Evolutionary conservation across 2,113 vertebrate species (phyloP).

Genomic region (Psammodynastes pulverulentus): DNA sequence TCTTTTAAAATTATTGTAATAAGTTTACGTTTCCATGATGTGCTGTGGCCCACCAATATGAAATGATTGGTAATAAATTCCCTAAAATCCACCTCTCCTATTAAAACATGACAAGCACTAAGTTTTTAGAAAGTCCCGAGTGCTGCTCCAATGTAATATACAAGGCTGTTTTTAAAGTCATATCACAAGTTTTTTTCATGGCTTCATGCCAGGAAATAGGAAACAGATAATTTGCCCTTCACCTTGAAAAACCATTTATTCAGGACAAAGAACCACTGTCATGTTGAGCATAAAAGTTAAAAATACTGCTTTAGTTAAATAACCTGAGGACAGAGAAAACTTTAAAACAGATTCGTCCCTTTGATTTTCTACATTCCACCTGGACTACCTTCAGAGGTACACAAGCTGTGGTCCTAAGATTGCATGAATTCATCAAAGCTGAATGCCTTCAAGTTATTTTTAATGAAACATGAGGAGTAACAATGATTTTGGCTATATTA

Average conservation of each 20-base stretch:
- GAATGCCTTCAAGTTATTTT: neutral
- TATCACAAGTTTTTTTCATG: neutral
- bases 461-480: neutral
- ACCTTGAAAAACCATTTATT: slow-evolving; percentile 6
- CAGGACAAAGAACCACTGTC: neutral
- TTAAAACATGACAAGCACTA: neutral
- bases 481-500: neutral
- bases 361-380: neutral
- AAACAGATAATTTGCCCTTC: neutral
- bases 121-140: neutral
- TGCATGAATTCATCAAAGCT: neutral
- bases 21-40: neutral
- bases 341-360: neutral
- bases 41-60: neutral
- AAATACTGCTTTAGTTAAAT: neutral
- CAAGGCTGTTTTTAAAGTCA: neutral
- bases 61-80: neutral
- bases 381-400: neutral
- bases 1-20: neutral
- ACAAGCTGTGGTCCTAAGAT: neutral
- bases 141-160: neutral
- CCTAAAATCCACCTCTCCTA: neutral
- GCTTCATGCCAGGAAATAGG: neutral
- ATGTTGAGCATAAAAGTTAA: neutral
- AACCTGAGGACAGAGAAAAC: neutral